A percentile compares a stretch with the other conserved stretches of the same genome.
phyloP scores from a whole-genome alignment of 2,797 vertebrate genomes.

The Salarias fasciatus region DNA sequence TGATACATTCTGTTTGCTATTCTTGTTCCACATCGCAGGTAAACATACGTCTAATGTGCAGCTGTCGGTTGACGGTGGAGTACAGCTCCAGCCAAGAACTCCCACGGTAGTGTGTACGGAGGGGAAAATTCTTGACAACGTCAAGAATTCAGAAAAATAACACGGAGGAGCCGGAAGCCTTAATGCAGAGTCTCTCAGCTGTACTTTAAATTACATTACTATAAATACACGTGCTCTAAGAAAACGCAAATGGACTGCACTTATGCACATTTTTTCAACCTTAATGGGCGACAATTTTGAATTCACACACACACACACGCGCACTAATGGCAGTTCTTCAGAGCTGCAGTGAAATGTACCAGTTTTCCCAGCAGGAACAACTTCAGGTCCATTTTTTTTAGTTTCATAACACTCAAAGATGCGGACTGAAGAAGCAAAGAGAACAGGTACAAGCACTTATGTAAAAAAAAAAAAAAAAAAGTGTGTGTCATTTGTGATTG shows the following conservation, averaged over 20 bases:
- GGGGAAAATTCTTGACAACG: background rate
- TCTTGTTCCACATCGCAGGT: background rate
- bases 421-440: background rate
- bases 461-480: background rate
- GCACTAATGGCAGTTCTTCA: background rate
- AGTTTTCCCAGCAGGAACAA: no score
- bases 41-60: background rate
- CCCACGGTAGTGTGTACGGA: no score
- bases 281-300: background rate
- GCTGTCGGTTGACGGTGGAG: background rate
- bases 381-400: background rate
- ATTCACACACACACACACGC: background rate
- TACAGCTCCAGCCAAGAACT: no score
- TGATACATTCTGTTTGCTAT: no score
- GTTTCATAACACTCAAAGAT: background rate
- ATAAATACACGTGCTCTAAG: background rate
- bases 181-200: background rate
- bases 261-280: background rate
- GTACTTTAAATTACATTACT: background rate
- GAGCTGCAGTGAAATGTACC: background rate
- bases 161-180: background rate
- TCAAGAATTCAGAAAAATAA: background rate
- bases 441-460: background rate
- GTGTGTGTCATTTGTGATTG: no score
- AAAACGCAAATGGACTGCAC: background rate